phyloP scores from a whole-genome alignment of 2,113 vertebrate species.

The Stigmatopora nigra region DNA sequence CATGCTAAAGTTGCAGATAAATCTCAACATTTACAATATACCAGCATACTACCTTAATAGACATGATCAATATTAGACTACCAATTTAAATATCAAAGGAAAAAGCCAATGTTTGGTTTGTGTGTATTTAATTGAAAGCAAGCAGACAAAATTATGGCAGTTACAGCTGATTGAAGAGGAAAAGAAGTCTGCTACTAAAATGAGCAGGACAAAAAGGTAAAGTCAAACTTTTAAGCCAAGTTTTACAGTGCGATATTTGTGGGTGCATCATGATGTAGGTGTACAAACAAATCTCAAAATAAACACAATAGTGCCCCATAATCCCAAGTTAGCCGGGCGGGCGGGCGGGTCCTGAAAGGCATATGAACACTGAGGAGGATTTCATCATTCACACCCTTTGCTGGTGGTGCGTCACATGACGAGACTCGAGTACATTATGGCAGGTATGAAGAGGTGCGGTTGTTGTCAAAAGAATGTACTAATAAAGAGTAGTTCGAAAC shows the following conservation, averaged over 20 bases:
- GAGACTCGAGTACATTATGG: slow-evolving; percentile 20
- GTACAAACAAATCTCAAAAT: slow-evolving; percentile 31
- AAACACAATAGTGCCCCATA: slow-evolving; percentile 29
- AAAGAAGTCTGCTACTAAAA: slow-evolving; percentile 38
- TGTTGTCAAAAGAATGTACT: background rate
- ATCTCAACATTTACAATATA: no score
- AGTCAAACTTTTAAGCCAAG: slow-evolving; percentile 26
- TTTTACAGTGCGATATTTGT: slow-evolving; percentile 40
- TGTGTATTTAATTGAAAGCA: slow-evolving; percentile 81
- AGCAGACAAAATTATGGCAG: slow-evolving; percentile 74
- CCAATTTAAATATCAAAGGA: no score
- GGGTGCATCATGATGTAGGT: slow-evolving; percentile 10
- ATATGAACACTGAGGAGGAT: slow-evolving; percentile 12
- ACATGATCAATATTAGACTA: background rate
- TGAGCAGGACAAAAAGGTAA: slow-evolving; percentile 22
- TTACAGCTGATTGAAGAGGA: slow-evolving; percentile 46
- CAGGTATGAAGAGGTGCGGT: slow-evolving; percentile 12
- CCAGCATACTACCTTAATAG: no score
- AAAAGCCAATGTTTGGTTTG: slow-evolving; percentile 14
- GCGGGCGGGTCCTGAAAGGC: slow-evolving; percentile 12
- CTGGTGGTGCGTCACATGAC: slow-evolving; percentile 42
- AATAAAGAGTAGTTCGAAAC: background rate
- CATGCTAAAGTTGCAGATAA: no score
- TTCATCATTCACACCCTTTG: slow-evolving; percentile 30
- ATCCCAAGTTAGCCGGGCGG: slow-evolving; percentile 30